Conservation (phyloP, 1,140 invertebrate genomes). For the Aricia agestis region DNA sequence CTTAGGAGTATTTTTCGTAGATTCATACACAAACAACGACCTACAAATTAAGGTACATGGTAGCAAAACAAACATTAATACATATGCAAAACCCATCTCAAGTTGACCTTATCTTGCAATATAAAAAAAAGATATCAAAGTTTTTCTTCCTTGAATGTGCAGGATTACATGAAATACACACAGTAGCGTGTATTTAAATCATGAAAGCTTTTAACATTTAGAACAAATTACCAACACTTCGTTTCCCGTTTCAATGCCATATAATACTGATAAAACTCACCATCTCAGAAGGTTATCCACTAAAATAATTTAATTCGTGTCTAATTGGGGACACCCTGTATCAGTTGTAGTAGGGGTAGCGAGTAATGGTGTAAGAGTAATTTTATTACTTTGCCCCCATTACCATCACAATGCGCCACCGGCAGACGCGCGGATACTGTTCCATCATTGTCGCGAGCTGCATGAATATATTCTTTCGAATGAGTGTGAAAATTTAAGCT, state of each 20-base stretch:
- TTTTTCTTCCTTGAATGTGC: too few species aligned
- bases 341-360: constrained; percentile 45
- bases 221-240: neutral
- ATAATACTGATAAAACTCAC: neutral
- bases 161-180: too few species aligned
- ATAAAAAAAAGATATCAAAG: too few species aligned
- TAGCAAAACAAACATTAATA: too few species aligned
- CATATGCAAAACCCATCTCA: too few species aligned
- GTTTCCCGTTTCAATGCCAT: neutral
- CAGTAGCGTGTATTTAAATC: too few species aligned
- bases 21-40: too few species aligned
- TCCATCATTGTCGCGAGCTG: constrained; percentile 46
- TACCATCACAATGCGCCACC: constrained; percentile 70
- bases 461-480: constrained; percentile 39
- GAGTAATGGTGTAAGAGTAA: constrained; percentile 74
- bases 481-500: neutral
- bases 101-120: too few species aligned
- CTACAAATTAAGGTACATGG: too few species aligned
- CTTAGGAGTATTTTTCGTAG: too few species aligned
- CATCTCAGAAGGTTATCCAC: neutral
- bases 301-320: constrained; percentile 10
- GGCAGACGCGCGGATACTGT: constrained; percentile 53
- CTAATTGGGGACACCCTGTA: constrained; percentile 57
- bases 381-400: constrained; percentile 75
- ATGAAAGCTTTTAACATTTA: neutral